Base-by-base conservation (phyloP, 1,140 invertebrate species). In the Drosophila ercepeae region DNA sequence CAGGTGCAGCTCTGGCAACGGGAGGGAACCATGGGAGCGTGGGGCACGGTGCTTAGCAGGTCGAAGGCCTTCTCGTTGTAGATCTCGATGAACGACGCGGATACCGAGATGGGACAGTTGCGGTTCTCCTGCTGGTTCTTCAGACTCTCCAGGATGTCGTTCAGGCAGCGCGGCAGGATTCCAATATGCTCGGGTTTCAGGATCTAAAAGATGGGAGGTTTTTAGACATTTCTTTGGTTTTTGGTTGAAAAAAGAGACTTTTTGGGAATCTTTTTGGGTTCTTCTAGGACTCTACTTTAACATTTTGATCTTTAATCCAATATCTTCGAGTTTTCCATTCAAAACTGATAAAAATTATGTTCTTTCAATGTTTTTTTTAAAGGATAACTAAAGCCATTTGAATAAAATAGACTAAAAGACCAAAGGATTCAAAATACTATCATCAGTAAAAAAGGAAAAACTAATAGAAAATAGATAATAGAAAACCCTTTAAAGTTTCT, bases 1-100 rank as follows among this genome's bases (percentile, higher is more conserved):
- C 36, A 6, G 36, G 36, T 39, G 36, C 36, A 39, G 36, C 5
- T 39, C n/a, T 39, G n/a, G 36, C 36, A 39, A 1, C 36, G 13
- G 13, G 36, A 39, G 3, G 36, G 36, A 13, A 39, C 14, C 36
- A 39, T 39, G 36, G 36, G 13, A 13, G 8, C 13, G 4, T 39
- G n/a, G 4, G 36, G 36, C 13, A 13, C 9, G 36, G 4, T 14
- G 13, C 36, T 8, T 4, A 39, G 36, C 36, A 39, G 36, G 6
- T 39, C 36, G 36, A 11, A 39, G 36, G 36, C 36, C 13, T 39
- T 39, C 14, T 39, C 36, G 13, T 39, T 39, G 36, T 39, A 39
- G 36, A 39, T 39, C 13, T 39, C 36, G 36, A 39, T 39, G 36
- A 39, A 39, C 13, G 36, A 39, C 5, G 36, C 36, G 13, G 36